These are phyloP conservation scores for Cyprinodon diabolis DNA, from an alignment of 2,797 vertebrate species.

Conservation along the genomic window DNA sequence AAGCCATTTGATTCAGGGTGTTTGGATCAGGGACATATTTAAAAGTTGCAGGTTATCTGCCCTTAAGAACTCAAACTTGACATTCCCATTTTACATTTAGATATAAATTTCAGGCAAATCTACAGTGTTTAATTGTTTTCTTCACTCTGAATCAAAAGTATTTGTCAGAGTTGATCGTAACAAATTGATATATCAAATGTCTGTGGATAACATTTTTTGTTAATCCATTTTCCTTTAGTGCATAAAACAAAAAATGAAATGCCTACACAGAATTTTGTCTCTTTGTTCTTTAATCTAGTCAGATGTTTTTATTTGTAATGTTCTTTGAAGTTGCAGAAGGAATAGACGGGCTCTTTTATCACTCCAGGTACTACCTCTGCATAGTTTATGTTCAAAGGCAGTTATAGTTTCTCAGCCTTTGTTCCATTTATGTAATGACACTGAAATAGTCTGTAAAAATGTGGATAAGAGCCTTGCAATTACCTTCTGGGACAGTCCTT, in stretches of 20 bases:
- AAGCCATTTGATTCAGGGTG: no score
- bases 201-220: no score
- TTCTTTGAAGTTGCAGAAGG: neutral
- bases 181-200: neutral
- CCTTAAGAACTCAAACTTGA: no score
- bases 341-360: slow-evolving; percentile 10
- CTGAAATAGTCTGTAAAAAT: slow-evolving; percentile 25
- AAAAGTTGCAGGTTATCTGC: no score
- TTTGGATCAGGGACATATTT: no score
- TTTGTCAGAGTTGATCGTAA: neutral
- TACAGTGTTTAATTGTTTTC: no score
- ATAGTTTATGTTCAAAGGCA: slow-evolving; percentile 35
- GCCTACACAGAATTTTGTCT: neutral
- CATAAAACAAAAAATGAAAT: neutral
- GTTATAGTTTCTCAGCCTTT: slow-evolving; percentile 9
- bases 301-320: slow-evolving; percentile 9
- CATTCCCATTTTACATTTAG: no score
- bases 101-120: no score
- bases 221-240: neutral
- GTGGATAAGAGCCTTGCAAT: slow-evolving; percentile 26
- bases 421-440: slow-evolving; percentile 27
- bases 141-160: no score
- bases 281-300: neutral
- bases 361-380: slow-evolving; percentile 8
- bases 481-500: slow-evolving; percentile 7